Evolutionary conservation across 1,140 invertebrate species (phyloP).

Genomic region (Laupala kohalensis): DNA sequence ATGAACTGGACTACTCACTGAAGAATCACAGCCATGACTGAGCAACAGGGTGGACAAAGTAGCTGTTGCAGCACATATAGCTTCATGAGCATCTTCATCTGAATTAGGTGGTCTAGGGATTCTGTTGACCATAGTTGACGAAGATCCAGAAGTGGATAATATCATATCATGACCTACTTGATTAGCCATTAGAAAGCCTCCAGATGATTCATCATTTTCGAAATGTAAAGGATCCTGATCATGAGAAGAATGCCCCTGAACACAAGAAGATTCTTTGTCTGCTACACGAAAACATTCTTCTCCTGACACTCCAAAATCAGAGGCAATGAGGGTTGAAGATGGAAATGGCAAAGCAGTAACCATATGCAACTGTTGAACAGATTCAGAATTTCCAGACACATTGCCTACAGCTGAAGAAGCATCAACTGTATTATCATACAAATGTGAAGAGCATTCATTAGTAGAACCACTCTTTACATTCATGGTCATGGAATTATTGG

Average conservation of each 20-base stretch:
- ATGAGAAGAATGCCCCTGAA: neutral
- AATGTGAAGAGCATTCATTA: neutral
- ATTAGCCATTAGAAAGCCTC: conserved; percentile 13
- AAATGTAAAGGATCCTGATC: neutral
- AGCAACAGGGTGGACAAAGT: conserved; percentile 45
- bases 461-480: neutral
- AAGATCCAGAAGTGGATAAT: neutral
- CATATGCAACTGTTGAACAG: neutral
- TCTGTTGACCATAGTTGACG: neutral
- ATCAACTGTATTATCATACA: neutral
- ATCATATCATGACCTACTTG: conserved; percentile 9
- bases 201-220: neutral
- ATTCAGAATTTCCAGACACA: neutral
- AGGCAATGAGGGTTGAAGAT: neutral
- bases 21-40: neutral
- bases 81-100: conserved; percentile 35
- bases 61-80: conserved; percentile 50
- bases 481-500: neutral
- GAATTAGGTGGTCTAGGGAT: conserved; percentile 18
- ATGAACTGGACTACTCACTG: neutral
- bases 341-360: neutral
- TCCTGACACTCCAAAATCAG: neutral
- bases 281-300: neutral
- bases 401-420: neutral
- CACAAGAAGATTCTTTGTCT: neutral